A percentile compares a stretch with the other conserved stretches of the same genome.
Conservation (phyloP, 2,888 invertebrate species). For the Drosophila barbarae region DNA sequence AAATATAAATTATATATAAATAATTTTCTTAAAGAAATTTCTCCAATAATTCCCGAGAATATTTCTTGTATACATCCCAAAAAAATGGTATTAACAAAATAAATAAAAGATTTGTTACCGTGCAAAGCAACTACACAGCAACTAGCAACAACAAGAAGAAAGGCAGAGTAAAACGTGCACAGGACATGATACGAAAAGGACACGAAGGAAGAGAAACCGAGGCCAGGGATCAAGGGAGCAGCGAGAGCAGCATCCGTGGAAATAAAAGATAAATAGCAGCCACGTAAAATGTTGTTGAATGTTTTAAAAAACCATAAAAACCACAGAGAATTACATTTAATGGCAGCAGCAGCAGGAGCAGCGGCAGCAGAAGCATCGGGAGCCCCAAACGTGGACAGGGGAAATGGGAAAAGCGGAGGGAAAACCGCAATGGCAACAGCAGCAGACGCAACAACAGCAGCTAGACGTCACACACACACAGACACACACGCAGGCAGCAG, state of each 20-base stretch:
- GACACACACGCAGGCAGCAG: not conserved
- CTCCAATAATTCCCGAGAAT: not conserved
- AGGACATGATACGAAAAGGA: constrained; percentile 21
- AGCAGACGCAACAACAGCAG: constrained; percentile 44
- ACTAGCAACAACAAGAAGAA: constrained; percentile 28
- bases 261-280: constrained; percentile 76
- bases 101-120: not conserved
- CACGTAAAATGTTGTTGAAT: constrained; percentile 75
- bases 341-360: constrained; percentile 53
- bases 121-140: constrained; percentile 6
- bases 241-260: constrained; percentile 48
- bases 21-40: too few species aligned
- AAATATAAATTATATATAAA: too few species aligned
- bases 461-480: constrained; percentile 19
- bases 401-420: constrained; percentile 7
- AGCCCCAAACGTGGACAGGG: constrained; percentile 14
- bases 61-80: not conserved
- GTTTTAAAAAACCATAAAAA: constrained; percentile 76
- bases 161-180: constrained; percentile 30
- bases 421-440: constrained; percentile 63
- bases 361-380: constrained; percentile 10
- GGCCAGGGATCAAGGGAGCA: not conserved
- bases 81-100: too few species aligned
- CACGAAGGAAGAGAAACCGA: not conserved
- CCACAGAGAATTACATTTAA: constrained; percentile 75